These are phyloP conservation scores for Hirudinaria manillensis DNA, from an alignment of 2,888 invertebrate species.

Conservation along the genomic window DNA sequence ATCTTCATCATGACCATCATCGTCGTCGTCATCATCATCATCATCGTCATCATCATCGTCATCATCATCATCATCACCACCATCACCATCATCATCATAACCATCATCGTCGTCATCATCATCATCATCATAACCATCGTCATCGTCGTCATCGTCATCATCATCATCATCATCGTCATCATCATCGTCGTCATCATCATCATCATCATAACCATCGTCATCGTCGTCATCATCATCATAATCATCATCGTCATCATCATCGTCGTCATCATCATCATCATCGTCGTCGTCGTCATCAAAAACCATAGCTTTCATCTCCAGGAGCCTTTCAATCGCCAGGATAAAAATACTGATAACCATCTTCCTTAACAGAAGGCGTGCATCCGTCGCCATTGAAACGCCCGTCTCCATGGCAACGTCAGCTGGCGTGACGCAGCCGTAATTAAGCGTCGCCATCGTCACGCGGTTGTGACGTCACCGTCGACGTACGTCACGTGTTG, in stretches of 20 bases:
- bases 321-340: too few relatives aligned
- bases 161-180: conserved; percentile 33
- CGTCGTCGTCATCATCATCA: conserved; percentile 20
- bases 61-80: conserved; percentile 28
- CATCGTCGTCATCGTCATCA: conserved; percentile 34
- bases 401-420: too few relatives aligned
- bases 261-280: conserved; percentile 29
- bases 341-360: too few relatives aligned
- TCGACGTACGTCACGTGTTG: too few relatives aligned
- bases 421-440: too few relatives aligned
- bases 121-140: conserved; percentile 29
- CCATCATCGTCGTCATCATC: conserved; percentile 30
- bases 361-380: too few relatives aligned
- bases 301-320: conserved; percentile 27
- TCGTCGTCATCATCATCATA: conserved; percentile 8
- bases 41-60: conserved; percentile 29
- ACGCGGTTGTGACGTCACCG: too few relatives aligned
- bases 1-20: conserved; percentile 29
- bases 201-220: conserved; percentile 22
- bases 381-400: too few relatives aligned
- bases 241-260: conserved; percentile 35
- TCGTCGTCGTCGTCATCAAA: neutral
- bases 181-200: conserved; percentile 33
- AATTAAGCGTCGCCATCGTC: too few relatives aligned
- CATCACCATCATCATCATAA: conserved; percentile 30